Evolutionary conservation across 2,797 vertebrate genomes (phyloP).

Genomic region (Lindbergichthys nudifrons): DNA sequence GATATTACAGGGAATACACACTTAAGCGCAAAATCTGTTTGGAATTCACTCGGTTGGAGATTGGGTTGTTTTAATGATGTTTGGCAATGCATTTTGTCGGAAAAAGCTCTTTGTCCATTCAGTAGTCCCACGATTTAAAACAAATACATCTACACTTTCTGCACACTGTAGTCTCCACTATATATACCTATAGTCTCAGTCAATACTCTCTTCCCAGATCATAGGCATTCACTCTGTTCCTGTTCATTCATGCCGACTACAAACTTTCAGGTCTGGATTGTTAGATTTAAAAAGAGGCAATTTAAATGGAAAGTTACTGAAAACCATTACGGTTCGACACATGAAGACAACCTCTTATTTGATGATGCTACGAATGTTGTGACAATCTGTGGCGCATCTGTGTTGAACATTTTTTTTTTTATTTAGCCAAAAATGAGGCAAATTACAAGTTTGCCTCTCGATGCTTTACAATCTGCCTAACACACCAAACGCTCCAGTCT

Average conservation of each 20-base stretch:
- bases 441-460: no score
- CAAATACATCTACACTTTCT: neutral
- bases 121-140: neutral
- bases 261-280: neutral
- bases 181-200: no score
- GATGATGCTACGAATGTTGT: neutral
- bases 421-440: no score
- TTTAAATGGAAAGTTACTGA: neutral
- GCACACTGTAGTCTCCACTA: neutral
- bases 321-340: neutral
- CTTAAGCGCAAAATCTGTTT: conserved; percentile 59
- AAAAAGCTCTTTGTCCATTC: conserved; percentile 15
- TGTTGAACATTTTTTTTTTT: no score
- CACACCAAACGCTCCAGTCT: no score
- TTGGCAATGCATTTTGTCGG: conserved; percentile 13
- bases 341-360: neutral
- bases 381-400: neutral
- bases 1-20: conserved; percentile 58
- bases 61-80: conserved; percentile 18
- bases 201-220: no score
- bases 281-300: neutral
- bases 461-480: no score
- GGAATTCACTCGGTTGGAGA: conserved; percentile 40
- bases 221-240: no score
- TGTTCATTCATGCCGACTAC: no score